Conservation (phyloP, 1,140 invertebrate genomes). For the Pogonomyrmex barbatus region DNA sequence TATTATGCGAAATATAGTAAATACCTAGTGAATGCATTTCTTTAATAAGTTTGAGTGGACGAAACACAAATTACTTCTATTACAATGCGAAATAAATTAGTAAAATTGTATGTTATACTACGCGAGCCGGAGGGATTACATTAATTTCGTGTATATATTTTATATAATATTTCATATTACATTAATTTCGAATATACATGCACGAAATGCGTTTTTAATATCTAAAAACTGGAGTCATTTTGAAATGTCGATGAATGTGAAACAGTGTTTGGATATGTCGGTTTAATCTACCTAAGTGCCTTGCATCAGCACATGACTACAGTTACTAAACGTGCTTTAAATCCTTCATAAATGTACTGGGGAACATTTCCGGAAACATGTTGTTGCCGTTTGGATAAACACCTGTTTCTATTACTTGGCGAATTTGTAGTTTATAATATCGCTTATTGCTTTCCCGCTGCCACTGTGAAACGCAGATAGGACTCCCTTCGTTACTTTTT, state of each 20-base stretch:
- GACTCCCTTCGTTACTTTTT: slow-evolving; percentile 47
- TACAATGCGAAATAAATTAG: slow-evolving; percentile 17
- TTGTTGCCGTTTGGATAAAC: neutral
- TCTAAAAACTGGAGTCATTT: neutral
- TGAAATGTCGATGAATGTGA: neutral
- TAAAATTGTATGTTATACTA: slow-evolving; percentile 12
- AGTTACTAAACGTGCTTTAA: neutral
- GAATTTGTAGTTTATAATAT: slow-evolving; percentile 47
- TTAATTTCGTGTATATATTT: too few relatives aligned
- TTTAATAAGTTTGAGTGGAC: neutral
- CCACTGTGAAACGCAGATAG: slow-evolving; percentile 46
- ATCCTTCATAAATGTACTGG: neutral
- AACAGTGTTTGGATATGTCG: slow-evolving; percentile 2
- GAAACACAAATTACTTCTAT: neutral
- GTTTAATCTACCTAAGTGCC: slow-evolving; percentile 20
- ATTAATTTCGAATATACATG: neutral
- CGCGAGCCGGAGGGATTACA: neutral
- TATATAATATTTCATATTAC: neutral
- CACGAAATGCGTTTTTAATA: slow-evolving; percentile 1
- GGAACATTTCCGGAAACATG: neutral
- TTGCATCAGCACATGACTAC: neutral
- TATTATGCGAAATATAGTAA: slow-evolving; percentile 6
- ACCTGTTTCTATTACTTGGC: slow-evolving; percentile 1
- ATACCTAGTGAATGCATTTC: neutral
- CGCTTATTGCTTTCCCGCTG: neutral